Evolutionary conservation across 2,888 invertebrate species (phyloP).

Genomic region (Leptothorax acervorum): DNA sequence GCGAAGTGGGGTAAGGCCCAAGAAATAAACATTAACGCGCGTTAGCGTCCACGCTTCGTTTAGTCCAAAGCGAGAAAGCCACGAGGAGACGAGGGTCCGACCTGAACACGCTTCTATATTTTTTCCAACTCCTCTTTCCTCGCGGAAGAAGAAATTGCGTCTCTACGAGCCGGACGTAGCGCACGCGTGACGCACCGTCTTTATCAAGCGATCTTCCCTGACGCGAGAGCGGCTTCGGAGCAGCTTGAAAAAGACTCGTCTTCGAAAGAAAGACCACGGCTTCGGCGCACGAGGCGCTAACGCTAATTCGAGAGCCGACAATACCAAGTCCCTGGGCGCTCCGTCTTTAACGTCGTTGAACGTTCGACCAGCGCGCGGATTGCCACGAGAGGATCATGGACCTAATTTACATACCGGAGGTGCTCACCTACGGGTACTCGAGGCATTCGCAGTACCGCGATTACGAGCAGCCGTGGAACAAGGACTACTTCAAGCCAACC

Average conservation of each 20-base stretch:
- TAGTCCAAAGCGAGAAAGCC: slow-evolving; percentile 75
- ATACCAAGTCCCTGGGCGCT: neutral
- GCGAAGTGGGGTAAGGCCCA: slow-evolving; percentile 56
- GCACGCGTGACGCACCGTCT: neutral
- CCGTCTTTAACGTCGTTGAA: neutral
- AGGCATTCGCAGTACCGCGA: slow-evolving; percentile 86
- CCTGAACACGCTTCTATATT: neutral
- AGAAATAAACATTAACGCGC: slow-evolving; percentile 80
- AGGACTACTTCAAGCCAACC: slow-evolving; percentile 78
- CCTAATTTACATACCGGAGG: slow-evolving; percentile 87
- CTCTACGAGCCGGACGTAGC: neutral
- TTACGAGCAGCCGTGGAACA: slow-evolving; percentile 86
- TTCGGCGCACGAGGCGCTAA: neutral
- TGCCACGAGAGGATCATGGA: slow-evolving; percentile 84
- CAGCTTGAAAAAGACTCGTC: neutral
- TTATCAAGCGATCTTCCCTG: neutral
- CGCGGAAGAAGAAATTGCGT: slow-evolving; percentile 18
- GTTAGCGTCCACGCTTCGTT: slow-evolving; percentile 70
- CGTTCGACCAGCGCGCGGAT: neutral
- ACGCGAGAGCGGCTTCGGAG: neutral
- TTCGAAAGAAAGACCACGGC: neutral
- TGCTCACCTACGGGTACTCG: slow-evolving; percentile 86
- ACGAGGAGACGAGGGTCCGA: neutral
- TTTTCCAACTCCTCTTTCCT: neutral
- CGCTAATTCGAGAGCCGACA: neutral